phyloP scores from a whole-genome alignment of 2,113 vertebrate species.

The Garra rufa region DNA sequence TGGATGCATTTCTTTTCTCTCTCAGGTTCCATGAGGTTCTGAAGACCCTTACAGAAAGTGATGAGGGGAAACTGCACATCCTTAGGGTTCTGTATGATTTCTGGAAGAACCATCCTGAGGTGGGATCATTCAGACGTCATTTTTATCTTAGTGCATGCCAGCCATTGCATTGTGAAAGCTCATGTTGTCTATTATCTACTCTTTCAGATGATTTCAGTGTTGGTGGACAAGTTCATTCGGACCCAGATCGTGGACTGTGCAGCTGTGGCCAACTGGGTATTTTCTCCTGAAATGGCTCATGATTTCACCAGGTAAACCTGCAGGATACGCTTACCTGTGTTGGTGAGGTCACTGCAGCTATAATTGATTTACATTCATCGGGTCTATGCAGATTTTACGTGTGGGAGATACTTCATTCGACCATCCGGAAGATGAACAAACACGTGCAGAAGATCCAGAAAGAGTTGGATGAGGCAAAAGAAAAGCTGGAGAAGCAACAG shows the following conservation, averaged over 20 bases:
- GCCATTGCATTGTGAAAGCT: not conserved
- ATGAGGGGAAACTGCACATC: slow-evolving; percentile 96
- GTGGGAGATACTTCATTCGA: slow-evolving; percentile 98
- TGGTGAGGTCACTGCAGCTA: not conserved
- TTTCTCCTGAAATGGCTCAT: slow-evolving; percentile 93
- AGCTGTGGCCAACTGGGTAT: slow-evolving; percentile 98
- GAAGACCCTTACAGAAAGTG: slow-evolving; percentile 89
- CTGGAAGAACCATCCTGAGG: slow-evolving; percentile 97
- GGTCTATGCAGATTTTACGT: slow-evolving; percentile 83
- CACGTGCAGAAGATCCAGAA: slow-evolving; percentile 97
- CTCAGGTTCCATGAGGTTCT: slow-evolving; percentile 96
- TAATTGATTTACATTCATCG: not conserved
- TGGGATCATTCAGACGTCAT: slow-evolving; percentile 60
- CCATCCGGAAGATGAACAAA: slow-evolving; percentile 98
- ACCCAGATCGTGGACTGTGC: slow-evolving; percentile 98
- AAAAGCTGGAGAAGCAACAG: slow-evolving; percentile 93
- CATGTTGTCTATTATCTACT: not conserved
- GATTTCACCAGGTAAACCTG: slow-evolving; percentile 91
- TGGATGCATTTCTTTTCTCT: not conserved
- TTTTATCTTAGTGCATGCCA: not conserved
- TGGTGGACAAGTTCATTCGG: slow-evolving; percentile 97
- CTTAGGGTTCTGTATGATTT: slow-evolving; percentile 92
- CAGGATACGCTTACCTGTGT: not conserved
- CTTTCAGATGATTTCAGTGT: slow-evolving; percentile 90
- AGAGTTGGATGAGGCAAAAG: slow-evolving; percentile 94